Base-by-base conservation (phyloP, 2,113 vertebrate genomes). In the Cygnus buccinator region DNA sequence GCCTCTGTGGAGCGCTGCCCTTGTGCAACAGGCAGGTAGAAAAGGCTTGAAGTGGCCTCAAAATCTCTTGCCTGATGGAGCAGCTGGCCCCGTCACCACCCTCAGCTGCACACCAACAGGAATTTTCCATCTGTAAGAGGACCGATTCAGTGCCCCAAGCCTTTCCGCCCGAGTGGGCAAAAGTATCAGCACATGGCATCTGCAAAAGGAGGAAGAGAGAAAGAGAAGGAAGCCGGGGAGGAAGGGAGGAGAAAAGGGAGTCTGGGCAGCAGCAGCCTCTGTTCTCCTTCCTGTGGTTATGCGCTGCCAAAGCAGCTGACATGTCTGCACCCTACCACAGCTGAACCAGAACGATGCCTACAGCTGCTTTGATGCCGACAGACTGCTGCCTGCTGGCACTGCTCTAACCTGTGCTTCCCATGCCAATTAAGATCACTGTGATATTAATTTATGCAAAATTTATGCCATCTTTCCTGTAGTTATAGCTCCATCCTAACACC, bases 41-140 rank as follows among this genome's bases (percentile, higher is more conserved):
- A 62, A 88, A 67, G 46, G 5, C n/a, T 72, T 37, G 44, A 66
- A 75, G 17, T 7, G 37, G 91, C 19, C 52, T 55, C n/a, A 75
- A 59, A 65, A 28, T 41, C 19, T 1, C 0, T 8, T 57, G 35
- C 20, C 8, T 55, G 58, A 11, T 14, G 19, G 0, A 0, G 20
- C 26, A 44, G 20, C 44, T 44, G n/a, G 35, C 35, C 50, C 21
- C 13, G 14, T 78, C 3, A n/a, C 23, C 76, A 73, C 50, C 44
- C 33, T 68, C 77, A 91, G 74, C 35, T 20, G 11, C 11, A 21
- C 7, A 23, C 18, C 58, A 48, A 63, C 20, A n/a, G 59, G 22
- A 61, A 59, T 35, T 80, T 79, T 50, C 39, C 78, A 39, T 35
- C 9, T 41, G 7, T 17, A 21, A 39, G 23, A 61, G 48, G 22